Percentiles rank a stretch among this genome's conserved stretches.
phyloP scores from a whole-genome alignment of 2,113 vertebrate genomes.

The Scomber colias region DNA sequence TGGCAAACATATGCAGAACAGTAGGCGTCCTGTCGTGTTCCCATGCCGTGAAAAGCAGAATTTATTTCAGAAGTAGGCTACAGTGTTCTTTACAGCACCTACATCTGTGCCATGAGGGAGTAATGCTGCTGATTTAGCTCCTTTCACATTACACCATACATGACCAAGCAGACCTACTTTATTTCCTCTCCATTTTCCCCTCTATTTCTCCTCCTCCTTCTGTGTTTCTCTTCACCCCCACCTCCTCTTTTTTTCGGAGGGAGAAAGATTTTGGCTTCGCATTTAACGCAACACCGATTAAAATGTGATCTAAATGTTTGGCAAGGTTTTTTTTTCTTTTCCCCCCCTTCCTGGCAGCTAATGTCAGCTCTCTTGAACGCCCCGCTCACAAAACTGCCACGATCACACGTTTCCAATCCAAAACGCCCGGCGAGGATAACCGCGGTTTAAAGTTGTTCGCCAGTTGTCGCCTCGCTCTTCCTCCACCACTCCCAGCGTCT shows the following conservation, averaged over 20 bases:
- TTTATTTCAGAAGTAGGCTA: constrained; percentile 57
- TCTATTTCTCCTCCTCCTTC: constrained; percentile 6
- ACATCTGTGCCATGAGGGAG: constrained; percentile 46
- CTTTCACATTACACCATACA: constrained; percentile 73
- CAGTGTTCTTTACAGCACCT: constrained; percentile 57
- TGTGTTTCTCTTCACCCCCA: background rate
- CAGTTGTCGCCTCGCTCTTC: constrained; percentile 2
- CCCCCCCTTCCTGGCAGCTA: constrained; percentile 17
- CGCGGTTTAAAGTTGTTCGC: constrained; percentile 41
- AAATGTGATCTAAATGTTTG: constrained; percentile 42
- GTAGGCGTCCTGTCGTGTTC: constrained; percentile 3
- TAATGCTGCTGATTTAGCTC: constrained; percentile 77
- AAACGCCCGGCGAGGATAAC: constrained; percentile 29
- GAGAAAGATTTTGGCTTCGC: constrained; percentile 38
- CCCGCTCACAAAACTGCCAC: constrained; percentile 28
- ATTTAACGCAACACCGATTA: constrained; percentile 52
- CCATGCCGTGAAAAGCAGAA: constrained; percentile 11
- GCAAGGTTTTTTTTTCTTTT: background rate
- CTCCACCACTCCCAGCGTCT: background rate
- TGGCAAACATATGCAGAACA: constrained; percentile 33
- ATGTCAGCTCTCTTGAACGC: constrained; percentile 30
- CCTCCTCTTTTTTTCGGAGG: background rate
- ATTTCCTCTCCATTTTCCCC: constrained; percentile 40
- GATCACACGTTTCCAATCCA: constrained; percentile 26
- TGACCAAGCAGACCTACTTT: constrained; percentile 76